phyloP scores from a whole-genome alignment of 2,888 invertebrate species.

The Drosophila trichaetosa region DNA sequence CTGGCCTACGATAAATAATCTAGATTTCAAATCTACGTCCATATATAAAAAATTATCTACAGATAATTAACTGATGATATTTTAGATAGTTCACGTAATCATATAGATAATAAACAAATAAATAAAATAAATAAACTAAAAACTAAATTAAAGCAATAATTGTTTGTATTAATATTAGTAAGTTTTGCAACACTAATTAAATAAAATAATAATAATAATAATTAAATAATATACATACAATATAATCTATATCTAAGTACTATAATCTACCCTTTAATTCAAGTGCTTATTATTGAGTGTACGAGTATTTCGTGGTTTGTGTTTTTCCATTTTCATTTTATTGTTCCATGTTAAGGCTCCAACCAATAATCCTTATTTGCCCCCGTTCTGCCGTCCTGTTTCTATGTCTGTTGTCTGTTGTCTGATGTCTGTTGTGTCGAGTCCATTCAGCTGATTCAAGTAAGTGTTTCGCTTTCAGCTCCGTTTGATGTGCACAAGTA shows the following conservation, averaged over 20 bases:
- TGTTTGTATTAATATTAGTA: not conserved
- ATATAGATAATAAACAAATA: not conserved
- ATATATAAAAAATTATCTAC: not conserved
- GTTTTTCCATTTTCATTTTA: not conserved
- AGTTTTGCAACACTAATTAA: too few relatives aligned
- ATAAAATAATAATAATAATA: not conserved
- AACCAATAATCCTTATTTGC: not conserved
- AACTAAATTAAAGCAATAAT: not conserved
- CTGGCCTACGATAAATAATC: not conserved
- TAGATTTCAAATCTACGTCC: not conserved
- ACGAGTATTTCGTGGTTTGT: not conserved
- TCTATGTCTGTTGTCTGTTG: slow-evolving; percentile 1
- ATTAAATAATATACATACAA: not conserved
- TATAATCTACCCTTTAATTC: not conserved
- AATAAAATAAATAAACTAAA: not conserved
- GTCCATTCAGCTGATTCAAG: slow-evolving; percentile 51
- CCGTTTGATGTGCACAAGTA: slow-evolving; percentile 69
- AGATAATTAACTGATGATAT: not conserved
- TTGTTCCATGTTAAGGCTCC: slow-evolving; percentile 1
- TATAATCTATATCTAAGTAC: not conserved
- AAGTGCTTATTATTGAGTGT: slow-evolving; percentile 15
- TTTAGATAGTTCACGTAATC: not conserved
- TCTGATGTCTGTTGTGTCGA: slow-evolving; percentile 21
- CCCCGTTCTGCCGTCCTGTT: not conserved
- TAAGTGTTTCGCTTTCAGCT: slow-evolving; percentile 75